A percentile compares a stretch with the other conserved stretches of the same genome.
Conservation (phyloP, 2,113 vertebrate genomes). For the Ariopsis seemanni region DNA sequence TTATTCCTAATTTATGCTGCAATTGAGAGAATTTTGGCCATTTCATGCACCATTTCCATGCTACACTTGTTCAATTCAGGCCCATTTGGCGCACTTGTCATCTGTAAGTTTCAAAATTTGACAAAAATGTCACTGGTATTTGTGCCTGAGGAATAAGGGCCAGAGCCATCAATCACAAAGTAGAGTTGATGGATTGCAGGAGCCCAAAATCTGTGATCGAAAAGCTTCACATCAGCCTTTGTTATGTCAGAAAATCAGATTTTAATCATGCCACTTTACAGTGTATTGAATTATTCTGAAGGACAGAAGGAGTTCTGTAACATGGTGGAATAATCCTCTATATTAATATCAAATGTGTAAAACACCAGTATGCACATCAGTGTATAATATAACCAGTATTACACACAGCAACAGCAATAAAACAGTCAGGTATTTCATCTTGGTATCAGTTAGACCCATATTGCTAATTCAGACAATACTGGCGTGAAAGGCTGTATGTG, state of each 20-base stretch:
- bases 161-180: neutral
- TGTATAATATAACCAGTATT: neutral
- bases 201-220: neutral
- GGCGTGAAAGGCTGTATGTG: neutral
- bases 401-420: neutral
- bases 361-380: neutral
- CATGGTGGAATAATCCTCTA: neutral
- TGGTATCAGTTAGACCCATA: neutral
- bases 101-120: neutral
- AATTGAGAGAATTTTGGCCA: neutral
- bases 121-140: neutral
- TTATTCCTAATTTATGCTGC: neutral
- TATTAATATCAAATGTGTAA: neutral
- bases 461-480: neutral
- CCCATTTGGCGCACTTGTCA: neutral
- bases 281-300: neutral
- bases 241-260: neutral
- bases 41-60: neutral
- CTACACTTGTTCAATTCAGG: neutral
- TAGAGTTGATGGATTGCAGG: neutral
- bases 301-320: neutral
- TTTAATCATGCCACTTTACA: neutral
- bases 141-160: neutral
- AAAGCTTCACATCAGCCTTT: neutral
- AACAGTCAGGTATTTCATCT: neutral